phyloP scores from a whole-genome alignment of 2,797 vertebrate species.

The Hemibagrus guttatus region DNA sequence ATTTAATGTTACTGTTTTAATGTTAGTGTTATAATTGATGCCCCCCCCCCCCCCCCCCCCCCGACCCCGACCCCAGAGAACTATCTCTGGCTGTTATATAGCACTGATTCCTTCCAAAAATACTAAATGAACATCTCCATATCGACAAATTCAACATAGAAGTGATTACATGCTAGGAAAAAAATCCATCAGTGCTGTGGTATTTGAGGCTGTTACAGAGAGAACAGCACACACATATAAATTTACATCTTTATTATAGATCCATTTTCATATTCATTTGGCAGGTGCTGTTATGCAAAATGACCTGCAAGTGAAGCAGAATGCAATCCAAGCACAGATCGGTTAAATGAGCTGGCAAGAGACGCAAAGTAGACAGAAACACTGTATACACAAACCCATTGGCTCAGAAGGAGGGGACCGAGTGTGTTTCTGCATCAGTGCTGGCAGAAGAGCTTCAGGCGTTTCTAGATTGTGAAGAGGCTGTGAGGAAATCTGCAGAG shows the following conservation, averaged over 20 bases:
- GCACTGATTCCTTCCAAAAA: neutral
- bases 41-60: too few species aligned
- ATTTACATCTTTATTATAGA: neutral
- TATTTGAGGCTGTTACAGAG: neutral
- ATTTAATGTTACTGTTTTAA: neutral
- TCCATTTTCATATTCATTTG: neutral
- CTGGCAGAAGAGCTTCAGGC: conserved; percentile 18
- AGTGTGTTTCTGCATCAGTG: conserved; percentile 26
- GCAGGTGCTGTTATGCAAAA: neutral
- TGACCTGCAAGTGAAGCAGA: neutral
- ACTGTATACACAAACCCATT: conserved; percentile 6
- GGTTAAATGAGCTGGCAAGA: neutral
- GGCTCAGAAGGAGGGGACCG: neutral
- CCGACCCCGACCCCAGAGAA: too few species aligned
- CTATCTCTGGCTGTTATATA: neutral
- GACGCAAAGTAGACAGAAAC: neutral
- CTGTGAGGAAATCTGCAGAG: conserved; percentile 10
- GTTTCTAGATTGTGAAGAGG: neutral
- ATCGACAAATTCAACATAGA: neutral
- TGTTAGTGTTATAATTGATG: neutral
- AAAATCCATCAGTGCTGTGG: neutral
- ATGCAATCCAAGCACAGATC: neutral
- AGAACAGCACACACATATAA: neutral
- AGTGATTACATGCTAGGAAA: neutral
- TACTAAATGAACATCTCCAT: neutral